phyloP scores from a whole-genome alignment of 2,113 vertebrate genomes.

The Vicugna pacos region DNA sequence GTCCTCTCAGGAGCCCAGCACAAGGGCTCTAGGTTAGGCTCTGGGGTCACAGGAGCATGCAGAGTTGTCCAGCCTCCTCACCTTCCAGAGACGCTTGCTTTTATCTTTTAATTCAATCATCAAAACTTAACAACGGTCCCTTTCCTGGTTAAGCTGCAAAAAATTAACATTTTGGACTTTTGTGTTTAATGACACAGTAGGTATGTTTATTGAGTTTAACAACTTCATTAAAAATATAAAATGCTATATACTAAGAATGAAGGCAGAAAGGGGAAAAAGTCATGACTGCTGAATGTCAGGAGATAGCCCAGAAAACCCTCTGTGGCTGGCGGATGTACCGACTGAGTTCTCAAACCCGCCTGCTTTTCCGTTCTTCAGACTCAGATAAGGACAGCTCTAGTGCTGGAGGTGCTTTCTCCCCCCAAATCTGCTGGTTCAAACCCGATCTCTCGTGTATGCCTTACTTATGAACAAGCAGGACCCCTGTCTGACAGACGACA shows the following conservation, averaged over 20 bases:
- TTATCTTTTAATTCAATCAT: neutral
- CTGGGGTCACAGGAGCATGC: neutral
- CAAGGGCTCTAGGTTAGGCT: too few species aligned
- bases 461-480: neutral
- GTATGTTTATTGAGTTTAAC: neutral
- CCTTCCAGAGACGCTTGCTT: neutral
- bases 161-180: neutral
- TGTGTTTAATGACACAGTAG: neutral
- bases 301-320: neutral
- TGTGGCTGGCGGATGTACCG: neutral
- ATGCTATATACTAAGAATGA: neutral
- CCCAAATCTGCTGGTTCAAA: neutral
- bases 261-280: neutral
- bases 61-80: neutral
- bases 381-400: neutral
- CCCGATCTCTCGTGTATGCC: neutral
- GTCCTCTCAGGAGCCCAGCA: neutral
- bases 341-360: neutral
- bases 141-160: neutral
- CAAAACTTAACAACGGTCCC: neutral
- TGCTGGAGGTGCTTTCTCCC: neutral
- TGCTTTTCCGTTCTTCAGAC: neutral
- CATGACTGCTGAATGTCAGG: neutral
- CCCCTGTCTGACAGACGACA: neutral
- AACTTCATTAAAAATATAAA: conserved; percentile 2